Conservation (phyloP, 2,113 vertebrate genomes). For the Sphyrna mokarran region DNA sequence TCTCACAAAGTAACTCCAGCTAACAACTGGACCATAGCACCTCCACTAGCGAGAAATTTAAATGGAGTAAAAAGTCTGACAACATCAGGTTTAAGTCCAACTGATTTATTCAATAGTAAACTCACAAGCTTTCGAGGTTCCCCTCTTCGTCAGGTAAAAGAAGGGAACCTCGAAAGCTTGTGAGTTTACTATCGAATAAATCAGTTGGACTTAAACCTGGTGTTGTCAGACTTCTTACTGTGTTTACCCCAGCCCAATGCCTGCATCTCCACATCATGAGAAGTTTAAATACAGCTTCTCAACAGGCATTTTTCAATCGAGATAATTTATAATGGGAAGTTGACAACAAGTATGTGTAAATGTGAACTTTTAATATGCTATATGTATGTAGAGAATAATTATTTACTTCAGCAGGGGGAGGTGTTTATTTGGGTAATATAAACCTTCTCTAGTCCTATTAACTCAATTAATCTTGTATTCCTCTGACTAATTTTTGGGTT, state of each 20-base stretch:
- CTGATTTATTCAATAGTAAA: no score
- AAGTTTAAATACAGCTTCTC: not conserved
- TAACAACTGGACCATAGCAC: not conserved
- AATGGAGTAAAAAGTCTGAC: not conserved
- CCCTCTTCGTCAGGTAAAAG: no score
- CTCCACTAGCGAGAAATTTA: not conserved
- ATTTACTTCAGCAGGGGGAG: not conserved
- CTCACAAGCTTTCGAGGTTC: no score
- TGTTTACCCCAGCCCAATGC: no score
- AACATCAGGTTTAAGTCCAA: no score
- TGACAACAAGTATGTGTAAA: not conserved
- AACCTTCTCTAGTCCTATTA: not conserved
- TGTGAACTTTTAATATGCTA: not conserved
- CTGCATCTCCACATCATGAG: no score
- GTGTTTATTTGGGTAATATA: not conserved
- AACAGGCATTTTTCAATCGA: not conserved
- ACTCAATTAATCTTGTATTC: not conserved
- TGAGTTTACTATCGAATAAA: no score
- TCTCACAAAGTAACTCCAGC: not conserved
- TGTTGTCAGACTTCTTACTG: no score
- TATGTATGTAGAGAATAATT: not conserved
- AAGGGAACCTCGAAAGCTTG: no score
- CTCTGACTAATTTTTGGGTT: not conserved
- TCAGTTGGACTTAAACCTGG: no score
- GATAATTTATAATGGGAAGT: not conserved